Evolutionary conservation across 2,888 invertebrate genomes (phyloP).

Genomic region (Anaspis maculata): DNA sequence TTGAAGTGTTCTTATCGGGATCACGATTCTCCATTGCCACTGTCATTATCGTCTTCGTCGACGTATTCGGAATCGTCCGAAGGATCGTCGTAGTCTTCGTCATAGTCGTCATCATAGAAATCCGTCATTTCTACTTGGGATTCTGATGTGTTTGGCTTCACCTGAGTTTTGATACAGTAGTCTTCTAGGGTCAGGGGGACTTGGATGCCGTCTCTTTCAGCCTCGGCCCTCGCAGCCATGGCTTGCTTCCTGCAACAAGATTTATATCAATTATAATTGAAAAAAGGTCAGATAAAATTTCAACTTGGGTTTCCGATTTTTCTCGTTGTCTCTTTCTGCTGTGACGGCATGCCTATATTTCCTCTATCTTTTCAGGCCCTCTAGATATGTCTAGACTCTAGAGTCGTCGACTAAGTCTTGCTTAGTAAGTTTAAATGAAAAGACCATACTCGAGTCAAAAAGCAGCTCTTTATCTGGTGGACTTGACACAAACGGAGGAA

Average conservation of each 20-base stretch:
- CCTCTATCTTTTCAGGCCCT: too few relatives aligned
- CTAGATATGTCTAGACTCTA: too few relatives aligned
- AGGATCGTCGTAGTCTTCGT: slow-evolving; percentile 59
- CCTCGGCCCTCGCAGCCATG: slow-evolving; percentile 86
- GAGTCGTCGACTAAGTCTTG: too few relatives aligned
- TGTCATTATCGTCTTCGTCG: slow-evolving; percentile 83
- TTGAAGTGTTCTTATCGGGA: too few relatives aligned
- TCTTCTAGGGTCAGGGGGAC: slow-evolving; percentile 97
- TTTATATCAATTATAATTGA: neutral
- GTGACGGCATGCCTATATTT: too few relatives aligned
- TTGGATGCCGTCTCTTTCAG: slow-evolving; percentile 92
- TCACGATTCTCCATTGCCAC: slow-evolving; percentile 90
- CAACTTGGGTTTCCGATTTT: neutral
- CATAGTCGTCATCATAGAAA: slow-evolving; percentile 93
- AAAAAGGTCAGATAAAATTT: slow-evolving; percentile 6
- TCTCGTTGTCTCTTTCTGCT: too few relatives aligned
- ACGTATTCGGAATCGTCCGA: slow-evolving; percentile 63
- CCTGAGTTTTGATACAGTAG: slow-evolving; percentile 91
- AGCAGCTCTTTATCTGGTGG: too few relatives aligned
- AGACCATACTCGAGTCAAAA: too few relatives aligned
- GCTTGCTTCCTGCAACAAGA: slow-evolving; percentile 79
- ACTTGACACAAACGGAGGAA: too few relatives aligned
- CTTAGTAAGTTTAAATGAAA: too few relatives aligned
- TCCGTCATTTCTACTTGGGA: slow-evolving; percentile 83
- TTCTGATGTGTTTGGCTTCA: slow-evolving; percentile 76